These are phyloP conservation scores for Andrena fulva DNA, from an alignment of 2,888 invertebrate genomes.

Conservation along the genomic window DNA sequence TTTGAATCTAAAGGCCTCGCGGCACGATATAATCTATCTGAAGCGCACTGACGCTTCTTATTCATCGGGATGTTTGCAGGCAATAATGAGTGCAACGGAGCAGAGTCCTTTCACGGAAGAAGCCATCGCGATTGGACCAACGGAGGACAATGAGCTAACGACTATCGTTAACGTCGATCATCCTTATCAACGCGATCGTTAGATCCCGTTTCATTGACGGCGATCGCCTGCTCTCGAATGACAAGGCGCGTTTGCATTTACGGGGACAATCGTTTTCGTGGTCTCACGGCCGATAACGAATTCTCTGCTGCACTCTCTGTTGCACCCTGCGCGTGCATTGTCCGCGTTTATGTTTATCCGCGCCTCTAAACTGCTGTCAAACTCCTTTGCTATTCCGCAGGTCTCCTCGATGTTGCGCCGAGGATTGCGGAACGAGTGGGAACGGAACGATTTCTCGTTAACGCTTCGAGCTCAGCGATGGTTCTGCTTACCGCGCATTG, in stretches of 20 bases:
- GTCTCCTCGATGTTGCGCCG: background rate
- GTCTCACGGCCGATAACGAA: slow-evolving; percentile 46
- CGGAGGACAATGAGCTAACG: slow-evolving; percentile 13
- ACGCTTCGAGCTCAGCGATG: background rate
- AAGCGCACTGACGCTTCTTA: background rate
- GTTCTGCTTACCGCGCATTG: too few species aligned
- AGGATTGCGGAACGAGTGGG: background rate
- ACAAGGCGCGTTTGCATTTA: slow-evolving; percentile 32
- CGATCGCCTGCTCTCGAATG: slow-evolving; percentile 19
- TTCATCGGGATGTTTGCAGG: slow-evolving; percentile 25
- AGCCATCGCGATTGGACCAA: background rate
- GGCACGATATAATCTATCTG: slow-evolving; percentile 10
- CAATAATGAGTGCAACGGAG: slow-evolving; percentile 13
- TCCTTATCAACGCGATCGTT: slow-evolving; percentile 41
- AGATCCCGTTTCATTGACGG: slow-evolving; percentile 30
- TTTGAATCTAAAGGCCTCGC: slow-evolving; percentile 2
- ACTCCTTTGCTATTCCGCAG: background rate
- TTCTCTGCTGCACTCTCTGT: slow-evolving; percentile 3
- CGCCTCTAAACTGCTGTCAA: background rate
- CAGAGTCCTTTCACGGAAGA: slow-evolving; percentile 30
- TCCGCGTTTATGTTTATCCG: slow-evolving; percentile 1
- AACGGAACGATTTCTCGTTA: background rate
- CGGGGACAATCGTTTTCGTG: slow-evolving; percentile 16
- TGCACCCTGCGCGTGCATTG: background rate
- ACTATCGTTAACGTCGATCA: slow-evolving; percentile 35